phyloP scores from a whole-genome alignment of 1,140 invertebrate genomes.

The Diachasma alloeum region DNA sequence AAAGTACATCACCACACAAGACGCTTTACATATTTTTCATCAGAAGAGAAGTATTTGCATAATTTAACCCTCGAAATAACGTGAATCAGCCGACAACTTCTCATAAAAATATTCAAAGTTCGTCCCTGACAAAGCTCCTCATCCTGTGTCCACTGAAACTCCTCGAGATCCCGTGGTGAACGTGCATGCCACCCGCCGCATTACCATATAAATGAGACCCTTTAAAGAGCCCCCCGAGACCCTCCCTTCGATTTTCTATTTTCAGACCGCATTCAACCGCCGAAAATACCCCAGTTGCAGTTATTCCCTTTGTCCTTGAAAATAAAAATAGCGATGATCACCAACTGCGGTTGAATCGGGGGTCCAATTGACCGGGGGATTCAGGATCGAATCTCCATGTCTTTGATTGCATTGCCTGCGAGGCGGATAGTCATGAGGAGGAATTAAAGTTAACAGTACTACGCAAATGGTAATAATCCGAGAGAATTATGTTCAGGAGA shows the following conservation, averaged over 20 bases:
- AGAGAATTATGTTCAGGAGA: background rate
- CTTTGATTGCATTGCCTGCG: background rate
- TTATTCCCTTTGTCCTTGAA: background rate
- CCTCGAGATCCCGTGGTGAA: conserved; percentile 2
- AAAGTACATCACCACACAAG: too few relatives aligned
- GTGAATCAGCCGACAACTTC: too few relatives aligned
- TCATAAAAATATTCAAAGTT: background rate
- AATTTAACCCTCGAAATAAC: background rate
- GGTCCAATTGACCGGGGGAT: background rate
- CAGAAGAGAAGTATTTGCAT: background rate
- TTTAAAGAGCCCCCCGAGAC: background rate
- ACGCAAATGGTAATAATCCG: background rate
- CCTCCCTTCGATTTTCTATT: background rate
- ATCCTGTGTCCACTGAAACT: background rate
- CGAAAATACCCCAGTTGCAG: background rate
- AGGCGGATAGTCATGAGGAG: background rate
- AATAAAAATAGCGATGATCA: background rate
- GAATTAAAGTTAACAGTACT: background rate
- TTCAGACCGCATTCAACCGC: background rate
- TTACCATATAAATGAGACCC: conserved; percentile 30
- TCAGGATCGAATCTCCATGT: background rate
- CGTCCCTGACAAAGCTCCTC: background rate
- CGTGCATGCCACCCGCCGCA: conserved; percentile 5
- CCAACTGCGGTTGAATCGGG: too few relatives aligned
- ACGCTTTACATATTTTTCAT: too few relatives aligned